Base-by-base conservation (phyloP, 2,113 vertebrate species). In the Xiphophorus hellerii region DNA sequence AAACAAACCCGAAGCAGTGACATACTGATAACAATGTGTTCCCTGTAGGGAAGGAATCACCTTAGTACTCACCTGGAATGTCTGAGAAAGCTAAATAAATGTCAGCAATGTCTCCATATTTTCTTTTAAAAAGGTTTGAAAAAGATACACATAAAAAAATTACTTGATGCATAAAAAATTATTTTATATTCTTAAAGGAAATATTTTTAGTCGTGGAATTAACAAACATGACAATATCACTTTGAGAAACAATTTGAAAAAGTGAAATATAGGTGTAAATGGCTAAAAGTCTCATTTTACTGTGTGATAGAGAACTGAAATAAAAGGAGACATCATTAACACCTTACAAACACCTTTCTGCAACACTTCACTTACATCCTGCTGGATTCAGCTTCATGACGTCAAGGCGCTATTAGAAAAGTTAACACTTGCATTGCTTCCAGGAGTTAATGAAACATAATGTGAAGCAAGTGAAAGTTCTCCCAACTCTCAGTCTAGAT, bases 271-370 rank as follows among this genome's bases (percentile, higher is more conserved):
- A 44, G 54, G 65, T 69, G 66, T 37, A 66, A 73, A 76, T 69
- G 42, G 60, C 8, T 37, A 27, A 65, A 77, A 69, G n/a, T 20
- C 33, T 42, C 0, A 61, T 81, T 79, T 72, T 70, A 35, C 64
- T 66, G 42, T 63, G 71, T 72, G 30, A 20, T 33, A 31, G 30
- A 80, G 65, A 1, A 42, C 5, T 66, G 42, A 75, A 81, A 76
- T 62, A 83, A 87, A 91, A 80, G 0, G 13, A 79, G 89, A 67
- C 76, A 81, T 88, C 29, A 76, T 90, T 86, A 89, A 84, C 87
- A 87, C 82, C 66, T 74, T 78, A 48, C 35, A 80, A 91, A 90
- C 88, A 89, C 85, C 82, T 87, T 84, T 78, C 44, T 44, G 65
- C 73, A 78, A 87, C 88, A 86, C 83, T 71, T 80, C 62, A 65